A percentile compares a stretch with the other conserved stretches of the same genome.
These are phyloP conservation scores for Sicus ferrugineus DNA, from an alignment of 2,888 invertebrate genomes.

Conservation along the genomic window DNA sequence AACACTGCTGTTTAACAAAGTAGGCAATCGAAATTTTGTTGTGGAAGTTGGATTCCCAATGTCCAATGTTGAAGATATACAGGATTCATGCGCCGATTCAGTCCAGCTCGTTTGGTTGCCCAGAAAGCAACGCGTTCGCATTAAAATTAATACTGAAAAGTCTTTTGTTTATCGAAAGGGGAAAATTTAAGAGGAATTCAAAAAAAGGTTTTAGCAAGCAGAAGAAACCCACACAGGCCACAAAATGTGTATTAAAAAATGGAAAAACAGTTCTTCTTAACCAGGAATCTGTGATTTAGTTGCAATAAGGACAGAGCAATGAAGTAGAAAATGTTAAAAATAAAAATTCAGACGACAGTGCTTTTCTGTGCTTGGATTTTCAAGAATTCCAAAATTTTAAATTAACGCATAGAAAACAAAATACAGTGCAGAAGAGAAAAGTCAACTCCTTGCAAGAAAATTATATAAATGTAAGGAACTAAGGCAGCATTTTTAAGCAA, in stretches of 20 bases:
- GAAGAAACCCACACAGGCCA: not conserved
- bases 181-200: conserved; percentile 16
- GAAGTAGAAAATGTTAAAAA: too few relatives aligned
- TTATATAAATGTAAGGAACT: conserved; percentile 24
- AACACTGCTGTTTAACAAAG: too few relatives aligned
- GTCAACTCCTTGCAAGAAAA: not conserved
- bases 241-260: conserved; percentile 13
- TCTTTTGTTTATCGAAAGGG: conserved; percentile 26
- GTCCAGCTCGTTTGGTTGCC: conserved; percentile 45
- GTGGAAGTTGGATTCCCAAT: conserved; percentile 29
- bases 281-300: too few relatives aligned
- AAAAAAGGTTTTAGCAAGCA: not conserved
- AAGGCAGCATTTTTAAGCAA: not conserved
- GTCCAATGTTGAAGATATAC: not conserved
- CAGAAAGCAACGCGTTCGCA: conserved; percentile 41
- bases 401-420: not conserved
- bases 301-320: too few relatives aligned
- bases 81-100: conserved; percentile 38
- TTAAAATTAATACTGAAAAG: conserved; percentile 20
- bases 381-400: not conserved
- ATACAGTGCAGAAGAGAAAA: not conserved
- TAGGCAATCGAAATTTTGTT: conserved; percentile 32
- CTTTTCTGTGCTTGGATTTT: not conserved
- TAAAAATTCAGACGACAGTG: not conserved
- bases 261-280: not conserved